Conservation (phyloP, 2,797 vertebrate species). For the Danionella dracula region DNA sequence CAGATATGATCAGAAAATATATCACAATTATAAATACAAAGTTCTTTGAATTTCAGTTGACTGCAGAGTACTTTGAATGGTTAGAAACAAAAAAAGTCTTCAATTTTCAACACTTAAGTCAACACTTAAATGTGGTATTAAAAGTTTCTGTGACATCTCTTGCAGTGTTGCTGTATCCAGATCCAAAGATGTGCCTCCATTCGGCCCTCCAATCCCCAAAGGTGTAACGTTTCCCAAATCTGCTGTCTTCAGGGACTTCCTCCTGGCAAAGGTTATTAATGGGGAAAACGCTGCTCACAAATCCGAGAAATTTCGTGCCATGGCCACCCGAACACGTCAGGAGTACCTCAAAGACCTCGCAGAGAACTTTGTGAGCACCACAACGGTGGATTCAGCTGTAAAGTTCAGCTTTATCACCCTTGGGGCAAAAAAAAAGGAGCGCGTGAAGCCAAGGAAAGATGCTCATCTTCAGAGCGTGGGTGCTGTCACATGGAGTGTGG, state of each 20-base stretch:
- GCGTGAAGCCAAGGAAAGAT: slow-evolving; percentile 83
- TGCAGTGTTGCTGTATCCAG: slow-evolving; percentile 90
- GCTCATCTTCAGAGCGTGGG: slow-evolving; percentile 86
- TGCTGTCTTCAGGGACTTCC: slow-evolving; percentile 98
- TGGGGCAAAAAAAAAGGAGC: slow-evolving; percentile 94
- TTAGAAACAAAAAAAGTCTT: no score
- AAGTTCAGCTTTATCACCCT: slow-evolving; percentile 98
- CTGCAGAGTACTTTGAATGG: no score
- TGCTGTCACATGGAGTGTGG: slow-evolving; percentile 88
- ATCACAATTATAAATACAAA: no score
- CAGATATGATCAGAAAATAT: no score
- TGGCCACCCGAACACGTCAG: slow-evolving; percentile 93
- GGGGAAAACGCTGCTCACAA: slow-evolving; percentile 96
- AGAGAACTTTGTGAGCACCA: slow-evolving; percentile 91
- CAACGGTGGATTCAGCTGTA: slow-evolving; percentile 85
- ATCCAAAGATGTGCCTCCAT: slow-evolving; percentile 94
- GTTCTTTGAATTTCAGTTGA: no score
- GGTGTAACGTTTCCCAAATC: slow-evolving; percentile 97
- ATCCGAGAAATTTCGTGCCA: slow-evolving; percentile 93
- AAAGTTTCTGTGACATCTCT: background rate
- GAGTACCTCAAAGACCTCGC: slow-evolving; percentile 96
- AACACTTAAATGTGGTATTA: no score
- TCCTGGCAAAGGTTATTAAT: slow-evolving; percentile 97
- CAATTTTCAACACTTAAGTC: no score
- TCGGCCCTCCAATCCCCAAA: slow-evolving; percentile 95